Evolutionary conservation across 2,797 vertebrate species (phyloP).

Genomic region (Sylvilagus floridanus): DNA sequence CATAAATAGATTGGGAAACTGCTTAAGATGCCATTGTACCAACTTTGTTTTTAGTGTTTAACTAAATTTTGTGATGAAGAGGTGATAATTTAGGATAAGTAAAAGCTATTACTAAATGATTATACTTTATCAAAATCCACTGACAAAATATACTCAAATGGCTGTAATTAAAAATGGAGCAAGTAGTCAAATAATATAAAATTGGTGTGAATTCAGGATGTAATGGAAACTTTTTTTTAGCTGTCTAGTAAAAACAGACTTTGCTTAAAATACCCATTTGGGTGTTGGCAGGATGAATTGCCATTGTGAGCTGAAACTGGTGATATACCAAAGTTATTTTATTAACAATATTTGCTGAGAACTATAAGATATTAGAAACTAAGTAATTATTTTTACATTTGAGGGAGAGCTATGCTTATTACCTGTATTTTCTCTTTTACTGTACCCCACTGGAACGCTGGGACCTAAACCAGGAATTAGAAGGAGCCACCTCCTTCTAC

Average conservation of each 20-base stretch:
- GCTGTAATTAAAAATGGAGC: background rate
- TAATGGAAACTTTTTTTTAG: background rate
- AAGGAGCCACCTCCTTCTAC: background rate
- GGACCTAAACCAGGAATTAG: background rate
- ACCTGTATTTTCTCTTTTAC: background rate
- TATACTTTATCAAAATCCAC: background rate
- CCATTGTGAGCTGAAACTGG: background rate
- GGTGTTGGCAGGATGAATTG: background rate
- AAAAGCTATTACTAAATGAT: background rate
- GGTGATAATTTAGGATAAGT: background rate
- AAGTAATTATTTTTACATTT: background rate
- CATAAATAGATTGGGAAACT: background rate
- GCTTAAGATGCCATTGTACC: background rate
- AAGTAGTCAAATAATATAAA: background rate
- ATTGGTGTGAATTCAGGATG: background rate
- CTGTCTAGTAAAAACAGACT: background rate
- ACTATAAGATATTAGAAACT: background rate
- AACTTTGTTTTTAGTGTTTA: background rate
- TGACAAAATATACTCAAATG: background rate
- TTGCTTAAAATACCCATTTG: slow-evolving; percentile 3
- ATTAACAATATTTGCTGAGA: background rate
- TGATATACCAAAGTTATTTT: background rate
- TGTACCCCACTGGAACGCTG: background rate
- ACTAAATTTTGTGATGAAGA: background rate
- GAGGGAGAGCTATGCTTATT: background rate